phyloP scores from a whole-genome alignment of 2,888 invertebrate genomes.

The Drosophila eohydei region DNA sequence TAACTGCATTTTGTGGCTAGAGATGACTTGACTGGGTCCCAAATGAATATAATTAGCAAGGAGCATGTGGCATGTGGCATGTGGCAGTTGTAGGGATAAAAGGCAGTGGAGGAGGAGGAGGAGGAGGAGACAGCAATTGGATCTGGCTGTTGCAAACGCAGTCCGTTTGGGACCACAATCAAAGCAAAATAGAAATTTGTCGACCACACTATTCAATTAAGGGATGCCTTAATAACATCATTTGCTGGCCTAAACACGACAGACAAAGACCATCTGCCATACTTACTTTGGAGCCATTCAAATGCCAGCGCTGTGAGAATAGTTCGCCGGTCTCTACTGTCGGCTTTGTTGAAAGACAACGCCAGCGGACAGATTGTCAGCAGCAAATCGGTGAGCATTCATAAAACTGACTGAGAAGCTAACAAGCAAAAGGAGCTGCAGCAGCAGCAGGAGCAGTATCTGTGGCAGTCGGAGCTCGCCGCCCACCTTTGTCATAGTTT shows the following conservation, averaged over 20 bases:
- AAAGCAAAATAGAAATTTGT: constrained; percentile 18
- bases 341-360: constrained; percentile 3
- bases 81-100: neutral
- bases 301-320: constrained; percentile 29
- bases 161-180: constrained; percentile 1
- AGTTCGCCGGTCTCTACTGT: neutral
- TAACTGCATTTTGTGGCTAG: neutral
- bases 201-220: constrained; percentile 20
- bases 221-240: constrained; percentile 12
- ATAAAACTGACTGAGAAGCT: constrained; percentile 40
- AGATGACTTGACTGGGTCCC: neutral
- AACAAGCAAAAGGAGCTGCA: constrained; percentile 3
- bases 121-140: neutral
- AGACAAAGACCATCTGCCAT: constrained; percentile 32
- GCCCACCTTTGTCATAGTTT: constrained; percentile 43
- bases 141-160: neutral
- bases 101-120: neutral
- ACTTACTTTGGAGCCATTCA: constrained; percentile 27
- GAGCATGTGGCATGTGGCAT: neutral
- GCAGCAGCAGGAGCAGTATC: neutral
- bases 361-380: constrained; percentile 40
- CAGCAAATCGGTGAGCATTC: constrained; percentile 51
- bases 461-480: constrained; percentile 1
- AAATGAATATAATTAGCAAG: constrained; percentile 6
- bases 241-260: constrained; percentile 46